Evolutionary conservation across 2,888 invertebrate genomes (phyloP), one percentile per base, ranked within the genome.

Genomic region (Zootermopsis nevadensis): DNA sequence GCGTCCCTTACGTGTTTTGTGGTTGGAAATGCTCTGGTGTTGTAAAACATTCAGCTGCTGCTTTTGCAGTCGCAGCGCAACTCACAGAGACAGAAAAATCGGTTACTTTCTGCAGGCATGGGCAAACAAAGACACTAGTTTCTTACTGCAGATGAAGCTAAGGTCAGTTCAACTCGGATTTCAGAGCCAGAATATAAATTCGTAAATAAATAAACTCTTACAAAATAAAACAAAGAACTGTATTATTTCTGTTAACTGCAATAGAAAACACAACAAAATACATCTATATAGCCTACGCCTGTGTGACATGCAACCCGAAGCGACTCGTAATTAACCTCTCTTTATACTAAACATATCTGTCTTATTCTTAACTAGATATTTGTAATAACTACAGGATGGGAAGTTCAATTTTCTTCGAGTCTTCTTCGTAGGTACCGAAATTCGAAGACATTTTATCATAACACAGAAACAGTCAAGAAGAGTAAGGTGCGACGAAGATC

Each of bases 401-500:
- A 12, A 38, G 38, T 38, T 42, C 72, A n/a, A n/a, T 38, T 74
- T 74, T 19, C 74, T 42, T 74, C 74, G n/a, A 1, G 19, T 24
- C 4, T n/a, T n/a, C 74, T 74, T 10, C 24, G 38, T 74, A 74
- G 0, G 35, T 38, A 38, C 6, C 22, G 74, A 74, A 74, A 38
- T 74, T 2, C 42, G 31, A 3, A 74, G 38, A 33, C 74, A 38
- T 74, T 42, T 38, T 35, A 74, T 22, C 74, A n/a, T 38, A 19
- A 35, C 69, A 22, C 15, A 27, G 60, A 6, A 60, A 8, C n/a
- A n/a, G 27, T 6, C 53, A 19, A 4, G 72, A 24, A 31, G 2
- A 24, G 74, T 38, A 7, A 38, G 74, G 74, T 74, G 74, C 22
- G 38, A n/a, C 12, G 6, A 74, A 74, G 74, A 74, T 42, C 74